phyloP scores from a whole-genome alignment of 2,888 invertebrate species.

The Tachina lurida region DNA sequence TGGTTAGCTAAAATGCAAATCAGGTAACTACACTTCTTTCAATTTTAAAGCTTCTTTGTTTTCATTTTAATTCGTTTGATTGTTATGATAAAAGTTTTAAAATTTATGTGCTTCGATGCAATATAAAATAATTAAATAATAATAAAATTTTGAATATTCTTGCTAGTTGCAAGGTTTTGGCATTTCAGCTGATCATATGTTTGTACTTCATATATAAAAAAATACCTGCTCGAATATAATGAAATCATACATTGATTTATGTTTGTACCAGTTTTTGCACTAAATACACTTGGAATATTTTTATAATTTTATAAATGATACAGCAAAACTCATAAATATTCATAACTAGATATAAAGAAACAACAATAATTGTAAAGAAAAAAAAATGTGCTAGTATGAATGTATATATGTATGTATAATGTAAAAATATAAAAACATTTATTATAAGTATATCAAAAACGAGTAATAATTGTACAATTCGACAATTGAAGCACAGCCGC shows the following conservation, averaged over 20 bases:
- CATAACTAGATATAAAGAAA: conserved; percentile 2
- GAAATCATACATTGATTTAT: conserved; percentile 22
- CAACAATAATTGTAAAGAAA: not conserved
- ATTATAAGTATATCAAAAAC: conserved; percentile 2
- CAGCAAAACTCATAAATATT: conserved; percentile 35
- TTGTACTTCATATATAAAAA: not conserved
- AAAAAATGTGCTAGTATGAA: not conserved
- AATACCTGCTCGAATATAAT: not conserved
- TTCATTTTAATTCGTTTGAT: too few species aligned
- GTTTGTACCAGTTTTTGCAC: conserved; percentile 35
- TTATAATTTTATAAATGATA: conserved; percentile 43
- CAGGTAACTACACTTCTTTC: too few species aligned
- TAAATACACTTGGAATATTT: conserved; percentile 26
- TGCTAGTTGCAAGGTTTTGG: not conserved
- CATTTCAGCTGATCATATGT: not conserved
- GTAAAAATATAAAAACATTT: not conserved
- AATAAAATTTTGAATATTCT: too few species aligned
- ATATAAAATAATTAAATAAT: too few species aligned
- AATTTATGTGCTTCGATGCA: too few species aligned
- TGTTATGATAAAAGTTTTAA: too few species aligned
- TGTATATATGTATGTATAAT: not conserved
- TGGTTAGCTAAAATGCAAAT: too few species aligned
- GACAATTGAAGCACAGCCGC: conserved; percentile 56
- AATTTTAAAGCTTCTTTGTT: too few species aligned
- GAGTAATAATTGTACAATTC: conserved; percentile 34